These are phyloP conservation scores for Cossypha niveicapilla DNA, from an alignment of 2,797 vertebrate species.

Conservation along the genomic window DNA sequence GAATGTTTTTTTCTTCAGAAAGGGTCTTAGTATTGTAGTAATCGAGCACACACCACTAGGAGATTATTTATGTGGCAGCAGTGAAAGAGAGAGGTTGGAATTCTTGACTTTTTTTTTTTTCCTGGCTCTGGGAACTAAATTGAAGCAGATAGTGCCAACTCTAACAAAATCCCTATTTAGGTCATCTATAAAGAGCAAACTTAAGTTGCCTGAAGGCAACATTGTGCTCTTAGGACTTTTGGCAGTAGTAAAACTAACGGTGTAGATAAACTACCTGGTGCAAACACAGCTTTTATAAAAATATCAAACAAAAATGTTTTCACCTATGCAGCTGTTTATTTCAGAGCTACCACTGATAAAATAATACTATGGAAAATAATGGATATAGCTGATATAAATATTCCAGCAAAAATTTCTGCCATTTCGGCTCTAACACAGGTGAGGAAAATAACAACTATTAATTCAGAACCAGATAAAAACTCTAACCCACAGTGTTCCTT, in stretches of 20 bases:
- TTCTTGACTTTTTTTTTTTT: not conserved
- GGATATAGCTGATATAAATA: not conserved
- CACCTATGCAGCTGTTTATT: not conserved
- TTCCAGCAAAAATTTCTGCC: not conserved
- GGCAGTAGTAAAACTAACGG: not conserved
- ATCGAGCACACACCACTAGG: not conserved
- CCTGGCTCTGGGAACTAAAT: not conserved
- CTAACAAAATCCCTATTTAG: conserved; percentile 25
- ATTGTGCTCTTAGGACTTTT: not conserved
- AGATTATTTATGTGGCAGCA: not conserved
- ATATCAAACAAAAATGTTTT: not conserved
- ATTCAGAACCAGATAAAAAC: not conserved
- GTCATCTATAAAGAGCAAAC: not conserved
- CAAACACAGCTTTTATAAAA: not conserved
- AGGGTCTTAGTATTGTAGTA: not conserved
- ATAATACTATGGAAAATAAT: not conserved
- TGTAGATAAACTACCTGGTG: not conserved
- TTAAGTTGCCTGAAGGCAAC: not conserved
- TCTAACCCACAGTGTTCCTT: not conserved
- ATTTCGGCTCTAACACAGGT: not conserved
- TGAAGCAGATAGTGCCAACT: not conserved
- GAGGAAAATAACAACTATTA: not conserved
- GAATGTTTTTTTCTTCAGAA: not conserved
- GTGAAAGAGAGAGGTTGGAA: not conserved
- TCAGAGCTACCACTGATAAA: not conserved